Evolutionary conservation across 1,140 invertebrate genomes (phyloP).

Genomic region (Camponotus floridanus): DNA sequence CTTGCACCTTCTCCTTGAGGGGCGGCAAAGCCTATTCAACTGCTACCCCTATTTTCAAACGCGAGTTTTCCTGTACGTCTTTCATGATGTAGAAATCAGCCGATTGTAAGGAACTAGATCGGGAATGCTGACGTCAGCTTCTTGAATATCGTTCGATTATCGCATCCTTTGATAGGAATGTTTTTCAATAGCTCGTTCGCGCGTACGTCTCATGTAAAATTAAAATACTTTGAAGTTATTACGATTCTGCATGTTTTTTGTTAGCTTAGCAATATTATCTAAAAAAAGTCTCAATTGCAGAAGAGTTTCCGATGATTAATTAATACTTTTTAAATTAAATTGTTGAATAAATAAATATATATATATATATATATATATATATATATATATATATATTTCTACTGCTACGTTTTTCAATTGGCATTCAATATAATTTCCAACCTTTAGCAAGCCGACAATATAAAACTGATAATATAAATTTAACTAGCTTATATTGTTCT

Average conservation of each 20-base stretch:
- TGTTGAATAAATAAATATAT: constrained; percentile 30
- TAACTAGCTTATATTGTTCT: not conserved
- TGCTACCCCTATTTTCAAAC: constrained; percentile 60
- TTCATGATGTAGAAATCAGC: constrained; percentile 52
- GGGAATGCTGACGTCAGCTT: constrained; percentile 72
- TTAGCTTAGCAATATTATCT: not conserved
- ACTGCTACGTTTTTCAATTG: not conserved
- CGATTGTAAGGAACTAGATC: constrained; percentile 62
- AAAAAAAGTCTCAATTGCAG: not conserved
- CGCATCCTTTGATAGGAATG: constrained; percentile 15
- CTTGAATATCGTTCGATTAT: constrained; percentile 62
- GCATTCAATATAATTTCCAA: not conserved
- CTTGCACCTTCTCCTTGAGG: constrained; percentile 26
- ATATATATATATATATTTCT: too few species aligned
- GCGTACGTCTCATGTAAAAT: not conserved
- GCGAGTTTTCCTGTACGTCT: constrained; percentile 63
- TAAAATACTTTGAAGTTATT: not conserved
- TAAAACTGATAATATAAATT: too few species aligned
- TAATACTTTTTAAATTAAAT: constrained; percentile 1
- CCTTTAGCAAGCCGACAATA: not conserved
- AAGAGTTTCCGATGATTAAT: constrained; percentile 14
- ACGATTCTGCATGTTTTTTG: constrained; percentile 4
- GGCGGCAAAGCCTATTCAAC: constrained; percentile 47
- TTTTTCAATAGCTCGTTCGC: not conserved
- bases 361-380: too few species aligned